Base-by-base conservation (phyloP, 2,797 vertebrate species). In the Octomys mimax region DNA sequence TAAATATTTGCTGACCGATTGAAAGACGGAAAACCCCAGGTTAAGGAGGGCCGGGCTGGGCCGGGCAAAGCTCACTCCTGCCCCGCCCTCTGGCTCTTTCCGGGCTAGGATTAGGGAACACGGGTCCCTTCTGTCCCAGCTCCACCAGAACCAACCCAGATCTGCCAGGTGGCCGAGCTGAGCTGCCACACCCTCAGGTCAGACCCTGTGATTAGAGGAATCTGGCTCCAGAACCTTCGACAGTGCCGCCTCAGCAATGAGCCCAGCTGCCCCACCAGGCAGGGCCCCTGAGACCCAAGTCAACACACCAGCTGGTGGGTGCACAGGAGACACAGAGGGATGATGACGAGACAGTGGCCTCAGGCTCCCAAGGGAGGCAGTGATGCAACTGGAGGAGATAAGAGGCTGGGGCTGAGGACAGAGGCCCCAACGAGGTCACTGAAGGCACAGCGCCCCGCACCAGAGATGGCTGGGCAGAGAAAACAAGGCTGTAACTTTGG, bases 21-120 rank as follows among this genome's bases (percentile, higher is more conserved):
- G n/a, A 89, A 83, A 54, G 52, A 36, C 92, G 95, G 97, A 89
- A 97, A 98, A 54, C n/a, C 95, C 95, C 90, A 54, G 33, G 39
- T 42, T 39, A 77, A 22, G 0, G 33, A 54, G 52, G 42, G 1
- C 36, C 36, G 31, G 52, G 26, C 2, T 8, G 22, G 18, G 24
- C 9, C 4, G 3, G 61, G 36, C n/a, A 39, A 46, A 14, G 87
- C 81, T 62, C 26, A 39, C 36, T 7, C 22, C 3, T 18, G 13
- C 36, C 57, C n/a, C 12, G 2, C 59, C 59, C 61, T 26, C 6
- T 1, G 1, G 13, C 52, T 59, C 33, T 88, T 39, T 49, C 22
- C 0, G 61, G 33, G 28, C 52, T n/a, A 89, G 33, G 49, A 21
- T 13, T 36, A 52, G 71, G 52, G 52, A 18, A 54, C 1, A 0